These are phyloP conservation scores for Caloenas nicobarica DNA, from an alignment of 2,113 vertebrate species.

Conservation along the genomic window DNA sequence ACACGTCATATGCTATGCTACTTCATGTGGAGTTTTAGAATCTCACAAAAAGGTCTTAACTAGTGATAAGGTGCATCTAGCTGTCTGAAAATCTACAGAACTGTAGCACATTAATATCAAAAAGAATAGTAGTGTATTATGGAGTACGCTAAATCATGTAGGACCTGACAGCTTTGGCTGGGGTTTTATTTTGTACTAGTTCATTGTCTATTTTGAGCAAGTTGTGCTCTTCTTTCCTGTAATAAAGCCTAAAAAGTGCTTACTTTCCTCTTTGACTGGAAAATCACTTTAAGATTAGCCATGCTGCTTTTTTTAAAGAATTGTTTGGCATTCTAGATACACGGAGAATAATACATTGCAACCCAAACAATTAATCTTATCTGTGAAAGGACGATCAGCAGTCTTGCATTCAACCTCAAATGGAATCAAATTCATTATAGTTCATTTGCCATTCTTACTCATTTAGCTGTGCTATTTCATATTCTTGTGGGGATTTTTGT, in stretches of 20 bases:
- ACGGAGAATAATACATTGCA: not conserved
- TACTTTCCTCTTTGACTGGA: not conserved
- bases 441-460: not conserved
- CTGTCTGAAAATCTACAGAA: not conserved
- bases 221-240: not conserved
- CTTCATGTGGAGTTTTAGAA: not conserved
- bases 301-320: not conserved
- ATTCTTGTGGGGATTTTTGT: rapidly evolving
- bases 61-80: not conserved
- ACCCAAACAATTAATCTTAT: not conserved
- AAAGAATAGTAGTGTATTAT: not conserved
- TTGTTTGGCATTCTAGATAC: not conserved
- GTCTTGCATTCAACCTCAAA: not conserved
- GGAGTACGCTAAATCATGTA: not conserved
- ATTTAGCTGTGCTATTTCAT: not conserved
- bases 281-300: not conserved
- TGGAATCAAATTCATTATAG: not conserved
- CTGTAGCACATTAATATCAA: not conserved
- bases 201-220: not conserved
- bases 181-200: not conserved
- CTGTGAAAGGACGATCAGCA: not conserved
- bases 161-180: not conserved
- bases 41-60: not conserved
- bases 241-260: not conserved
- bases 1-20: not conserved